Evolutionary conservation across 92 coral and sea anemone species (phyloP), one percentile per base, ranked within the genome.

Genomic region (Heliopora coerulea): DNA sequence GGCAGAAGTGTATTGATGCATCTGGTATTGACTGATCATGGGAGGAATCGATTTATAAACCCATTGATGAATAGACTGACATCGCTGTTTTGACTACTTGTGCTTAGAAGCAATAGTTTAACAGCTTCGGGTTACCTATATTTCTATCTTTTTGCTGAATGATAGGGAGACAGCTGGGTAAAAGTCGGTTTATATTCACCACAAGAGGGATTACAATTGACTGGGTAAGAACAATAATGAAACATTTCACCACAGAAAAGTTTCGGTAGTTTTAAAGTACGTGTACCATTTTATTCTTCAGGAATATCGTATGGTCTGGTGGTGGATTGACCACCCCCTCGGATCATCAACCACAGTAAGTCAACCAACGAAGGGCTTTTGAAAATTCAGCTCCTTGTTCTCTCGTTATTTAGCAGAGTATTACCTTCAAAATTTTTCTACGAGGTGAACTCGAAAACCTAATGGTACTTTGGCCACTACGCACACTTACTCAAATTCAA

Each of bases 241-340:
- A 26, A 32, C 1, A 12, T 5, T 54, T 19, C 11, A 3, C 13
- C 10, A 4, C 6, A 37, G 5, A 37, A 54, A 54, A 19, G 19
- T 20, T 59, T 25, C 11, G 2, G 12, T 20, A 35, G 35, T 26
- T 30, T 25, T 59, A 21, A 18, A 59, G 12, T 25, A 27, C 15
- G 40, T 42, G 35, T 0, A 46, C 46, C 15, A 25, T 67, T 19
- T 1, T 67, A 19, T 13, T 26, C 29, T 27, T 44, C 56, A 89
- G 86, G 23, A 88, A 93, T 61, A 89, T 93, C 8, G 96, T 90
- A 2, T 93, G 98, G 98, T 86, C 98, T 23, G 98, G 98, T 15
- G 98, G 98, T 24, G 91, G 96, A 49, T 78, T 88, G 10, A 75
- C 86, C 23, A 82, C 96, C 11, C 98, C 98, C 8, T 50, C 89